phyloP scores from a whole-genome alignment of 2,113 vertebrate species.

The Xenopus tropicalis region UCB_Xtro_10.0 CM004443.2:64054501-64055000 shows the following conservation, averaged over 20 bases:
- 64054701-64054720: constrained; percentile 69
- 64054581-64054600: constrained; percentile 91
- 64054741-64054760: constrained; percentile 67
- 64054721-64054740: constrained; percentile 71
- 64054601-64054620: constrained; percentile 80
- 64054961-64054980: constrained; percentile 51
- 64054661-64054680: constrained; percentile 73
- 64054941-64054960: constrained; percentile 67
- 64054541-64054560: constrained; percentile 40
- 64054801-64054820: constrained; percentile 59
- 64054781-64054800: constrained; percentile 58
- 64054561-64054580: neutral
- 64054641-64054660: constrained; percentile 73
- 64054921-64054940: constrained; percentile 64
- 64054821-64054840: constrained; percentile 52
- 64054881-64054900: constrained; percentile 72
- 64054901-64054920: constrained; percentile 61
- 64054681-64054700: constrained; percentile 74
- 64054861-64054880: constrained; percentile 92
- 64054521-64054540: constrained; percentile 41
- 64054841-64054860: constrained; percentile 87
- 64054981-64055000: constrained; percentile 47
- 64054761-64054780: constrained; percentile 60
- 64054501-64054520: constrained; percentile 37
- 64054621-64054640: constrained; percentile 72